Percentiles rank a stretch among this genome's conserved stretches.
These are phyloP conservation scores for Budorcas taxicolor DNA, from an alignment of 2,113 vertebrate species.

Conservation along the genomic window DNA sequence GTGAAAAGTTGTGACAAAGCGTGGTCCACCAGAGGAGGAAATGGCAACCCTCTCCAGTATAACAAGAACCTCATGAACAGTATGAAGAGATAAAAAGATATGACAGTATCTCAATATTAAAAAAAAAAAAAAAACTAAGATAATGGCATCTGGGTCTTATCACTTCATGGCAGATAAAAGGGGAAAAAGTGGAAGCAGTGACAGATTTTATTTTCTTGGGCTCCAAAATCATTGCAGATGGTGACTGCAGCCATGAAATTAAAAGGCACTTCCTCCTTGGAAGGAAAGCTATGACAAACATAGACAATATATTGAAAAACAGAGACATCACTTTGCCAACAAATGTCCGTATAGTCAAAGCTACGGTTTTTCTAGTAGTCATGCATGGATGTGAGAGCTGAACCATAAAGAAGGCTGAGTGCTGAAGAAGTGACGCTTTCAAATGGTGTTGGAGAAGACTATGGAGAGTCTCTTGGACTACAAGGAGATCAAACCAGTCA, in stretches of 20 bases:
- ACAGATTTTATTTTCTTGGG: neutral
- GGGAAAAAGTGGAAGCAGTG: neutral
- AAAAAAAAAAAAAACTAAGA: neutral
- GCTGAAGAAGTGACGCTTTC: neutral
- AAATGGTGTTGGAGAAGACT: neutral
- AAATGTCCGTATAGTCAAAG: neutral
- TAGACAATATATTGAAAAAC: neutral
- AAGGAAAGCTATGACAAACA: neutral
- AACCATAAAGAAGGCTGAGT: neutral
- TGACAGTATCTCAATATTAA: neutral
- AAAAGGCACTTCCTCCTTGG: neutral
- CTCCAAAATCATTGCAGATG: neutral
- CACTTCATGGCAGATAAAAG: neutral
- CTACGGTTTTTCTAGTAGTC: neutral
- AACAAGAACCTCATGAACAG: neutral
- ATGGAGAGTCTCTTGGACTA: neutral
- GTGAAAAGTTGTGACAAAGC: neutral
- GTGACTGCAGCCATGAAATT: neutral
- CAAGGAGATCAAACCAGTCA: neutral
- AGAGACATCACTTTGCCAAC: neutral
- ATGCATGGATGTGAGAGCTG: neutral
- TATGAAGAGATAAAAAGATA: neutral
- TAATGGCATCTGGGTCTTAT: neutral
- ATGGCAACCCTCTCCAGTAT: neutral
- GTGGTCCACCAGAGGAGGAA: neutral